Percentiles rank a stretch among this genome's conserved stretches.
Conservation (phyloP, 2,797 vertebrate species). For the Takifugu ocellatus region DNA sequence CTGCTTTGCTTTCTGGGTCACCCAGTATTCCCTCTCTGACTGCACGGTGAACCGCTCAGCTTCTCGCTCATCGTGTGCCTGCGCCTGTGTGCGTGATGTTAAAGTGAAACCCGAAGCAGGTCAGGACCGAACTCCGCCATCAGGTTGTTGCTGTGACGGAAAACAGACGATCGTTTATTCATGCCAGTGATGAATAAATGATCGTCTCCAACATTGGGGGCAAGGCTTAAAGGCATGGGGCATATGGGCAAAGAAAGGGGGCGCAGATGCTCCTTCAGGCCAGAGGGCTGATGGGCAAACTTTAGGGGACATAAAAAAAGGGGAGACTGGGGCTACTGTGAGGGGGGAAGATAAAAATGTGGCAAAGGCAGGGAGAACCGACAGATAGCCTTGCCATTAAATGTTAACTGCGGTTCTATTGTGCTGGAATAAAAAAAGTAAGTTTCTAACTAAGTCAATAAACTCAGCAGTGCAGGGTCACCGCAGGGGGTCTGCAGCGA, state of each 20-base stretch:
- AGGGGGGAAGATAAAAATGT: slow-evolving; percentile 24
- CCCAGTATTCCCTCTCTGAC: not conserved
- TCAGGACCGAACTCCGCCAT: slow-evolving; percentile 56
- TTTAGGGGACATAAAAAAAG: slow-evolving; percentile 42
- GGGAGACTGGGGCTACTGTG: slow-evolving; percentile 27
- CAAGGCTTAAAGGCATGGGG: slow-evolving; percentile 63
- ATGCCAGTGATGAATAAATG: slow-evolving; percentile 69
- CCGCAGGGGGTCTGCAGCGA: slow-evolving; percentile 28
- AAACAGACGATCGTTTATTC: slow-evolving; percentile 69
- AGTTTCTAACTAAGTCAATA: slow-evolving; percentile 13
- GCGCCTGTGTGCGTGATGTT: slow-evolving; percentile 29
- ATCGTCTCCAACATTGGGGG: slow-evolving; percentile 53
- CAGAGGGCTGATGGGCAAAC: slow-evolving; percentile 57
- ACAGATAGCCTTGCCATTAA: slow-evolving; percentile 15
- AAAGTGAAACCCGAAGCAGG: slow-evolving; percentile 51
- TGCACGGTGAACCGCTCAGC: slow-evolving; percentile 12
- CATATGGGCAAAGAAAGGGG: slow-evolving; percentile 68
- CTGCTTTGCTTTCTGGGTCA: slow-evolving; percentile 2
- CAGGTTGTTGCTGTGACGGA: slow-evolving; percentile 65
- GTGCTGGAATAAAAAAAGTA: slow-evolving; percentile 25
- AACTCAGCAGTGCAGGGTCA: slow-evolving; percentile 36
- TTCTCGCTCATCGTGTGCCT: slow-evolving; percentile 1
- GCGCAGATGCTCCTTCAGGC: slow-evolving; percentile 69
- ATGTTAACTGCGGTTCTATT: slow-evolving; percentile 41
- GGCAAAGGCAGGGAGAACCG: slow-evolving; percentile 20